Evolutionary conservation across 2,797 vertebrate genomes (phyloP), one percentile per base, ranked within the genome.

Genomic region (Sparidentex hasta): DNA sequence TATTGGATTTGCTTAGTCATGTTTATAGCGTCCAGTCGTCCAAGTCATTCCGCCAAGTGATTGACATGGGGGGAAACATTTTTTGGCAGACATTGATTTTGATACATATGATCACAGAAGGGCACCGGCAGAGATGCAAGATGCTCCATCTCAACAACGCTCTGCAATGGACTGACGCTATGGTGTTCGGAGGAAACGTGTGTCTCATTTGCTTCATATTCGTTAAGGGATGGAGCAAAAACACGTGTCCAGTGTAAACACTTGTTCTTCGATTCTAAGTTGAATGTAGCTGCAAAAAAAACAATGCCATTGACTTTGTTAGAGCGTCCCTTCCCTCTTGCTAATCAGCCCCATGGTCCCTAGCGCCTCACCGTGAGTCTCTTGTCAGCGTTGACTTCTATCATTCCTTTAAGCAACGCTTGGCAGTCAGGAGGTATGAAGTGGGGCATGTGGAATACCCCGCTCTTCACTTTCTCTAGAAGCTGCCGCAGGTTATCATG

Each of bases 391-490:
- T 97, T 95, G 93, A 97, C 97, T 89, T 98, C 96, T 43, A 98
- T 98, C 97, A 98, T 98, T 67, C 97, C 97, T 65, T 96, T 91
- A 6, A 97, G 94, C 80, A 97, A 88, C 67, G 95, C 96, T 85
- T 97, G 97, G 87, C 96, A 97, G 88, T 97, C 97, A 0, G 96
- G 97, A 14, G 96, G 96, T 80, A 98, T 97, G 90, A 98, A 98
- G 92, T 97, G 97, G 1, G 97, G 97, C 97, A 98, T 97, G 90
- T 98, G 97, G 90, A 98, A 98, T 55, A 97, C 96, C 0, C 97
- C 97, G 2, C 97, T 96, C 89, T 98, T 98, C 89, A 98, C 97
- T 89, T 98, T 98, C 92, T 98, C 97, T 76, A 98, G 94, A 71
- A 98, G 95, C 94, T 98, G 97, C 47, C 97, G 95, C 71, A 98